These are phyloP conservation scores for Sminthurides bifidus DNA, from an alignment of 1,140 invertebrate species.

Conservation along the genomic window DNA sequence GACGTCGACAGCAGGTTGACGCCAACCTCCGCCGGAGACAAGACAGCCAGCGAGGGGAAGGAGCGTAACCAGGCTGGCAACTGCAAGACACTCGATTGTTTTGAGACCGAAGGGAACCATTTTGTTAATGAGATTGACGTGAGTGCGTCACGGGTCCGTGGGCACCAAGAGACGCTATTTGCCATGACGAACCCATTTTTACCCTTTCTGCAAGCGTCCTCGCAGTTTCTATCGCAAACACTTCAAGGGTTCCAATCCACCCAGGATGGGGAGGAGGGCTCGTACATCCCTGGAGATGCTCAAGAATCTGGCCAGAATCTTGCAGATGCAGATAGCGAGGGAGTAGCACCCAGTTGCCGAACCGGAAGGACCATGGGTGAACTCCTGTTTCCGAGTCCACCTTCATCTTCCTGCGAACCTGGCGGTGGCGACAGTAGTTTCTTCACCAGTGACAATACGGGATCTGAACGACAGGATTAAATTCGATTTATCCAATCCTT, in stretches of 20 bases:
- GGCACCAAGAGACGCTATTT: too few relatives aligned
- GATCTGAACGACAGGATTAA: background rate
- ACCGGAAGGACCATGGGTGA: slow-evolving; percentile 24
- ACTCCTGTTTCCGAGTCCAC: slow-evolving; percentile 22
- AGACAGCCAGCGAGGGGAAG: too few relatives aligned
- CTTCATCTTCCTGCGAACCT: background rate
- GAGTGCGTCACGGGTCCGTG: too few relatives aligned
- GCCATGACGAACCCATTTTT: slow-evolving; percentile 28
- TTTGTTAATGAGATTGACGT: too few relatives aligned
- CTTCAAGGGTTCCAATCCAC: slow-evolving; percentile 19
- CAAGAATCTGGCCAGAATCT: background rate
- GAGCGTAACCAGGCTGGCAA: too few relatives aligned
- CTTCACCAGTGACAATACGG: background rate
- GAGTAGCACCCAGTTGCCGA: background rate
- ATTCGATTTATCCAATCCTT: background rate
- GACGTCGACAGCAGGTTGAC: slow-evolving; percentile 31
- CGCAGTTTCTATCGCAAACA: slow-evolving; percentile 25
- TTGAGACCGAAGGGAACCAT: too few relatives aligned
- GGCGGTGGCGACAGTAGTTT: background rate
- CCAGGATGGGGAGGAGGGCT: background rate
- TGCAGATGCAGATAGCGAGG: background rate
- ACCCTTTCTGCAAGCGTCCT: slow-evolving; percentile 24
- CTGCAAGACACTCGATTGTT: too few relatives aligned
- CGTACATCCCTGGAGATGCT: background rate
- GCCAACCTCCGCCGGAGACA: background rate